Evolutionary conservation across 23 tunicate species (phyloP), one percentile per base, ranked within the genome.

Genomic region (Oikopleura vanhoeffeni): DNA sequence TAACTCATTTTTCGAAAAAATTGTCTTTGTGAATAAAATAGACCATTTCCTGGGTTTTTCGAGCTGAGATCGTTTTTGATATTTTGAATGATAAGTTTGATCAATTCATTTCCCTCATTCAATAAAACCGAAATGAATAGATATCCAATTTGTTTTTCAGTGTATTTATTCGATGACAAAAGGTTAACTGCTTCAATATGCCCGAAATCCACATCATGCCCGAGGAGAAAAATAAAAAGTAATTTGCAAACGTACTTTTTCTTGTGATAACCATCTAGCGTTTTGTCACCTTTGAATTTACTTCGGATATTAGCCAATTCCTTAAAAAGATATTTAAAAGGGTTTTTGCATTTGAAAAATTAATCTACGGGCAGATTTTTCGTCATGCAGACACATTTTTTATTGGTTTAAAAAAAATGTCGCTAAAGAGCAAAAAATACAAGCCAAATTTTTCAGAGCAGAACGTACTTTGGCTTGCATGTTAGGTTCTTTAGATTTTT

Each of bases 271-370:
- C 98, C 98, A 83, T 93, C 98, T 87, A 93, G 57, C 33, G 98
- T 93, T 76, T 90, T 93, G 89, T 93, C 98, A 89, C 97, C 97
- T 90, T 93, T 93, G 83, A 93, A 93, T 84, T 93, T 93, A 58
- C 94, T 89, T 39, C 98, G 79, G 41, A 93, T 93, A 87, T 93
- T 93, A 40, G 98, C 98, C 40, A 93, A 76, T 87, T 93, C 98
- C 71, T 49, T 8, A 49, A 49, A 18, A 49, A 8, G 18, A 49
- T 49, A 18, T 8, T 8, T 49, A n/a, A n/a, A n/a, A n/a, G n/a
- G n/a, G n/a, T n/a, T n/a, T n/a, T n/a, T n/a, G n/a, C n/a, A n/a
- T n/a, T n/a, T n/a, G n/a, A n/a, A n/a, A n/a, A n/a, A n/a, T n/a
- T n/a, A n/a, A n/a, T n/a, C n/a, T n/a, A n/a, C n/a, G n/a, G n/a